Percentiles rank a stretch among this genome's conserved stretches.
These are phyloP conservation scores for Caloenas nicobarica DNA, from an alignment of 2,113 vertebrate species.

Conservation along the genomic window DNA sequence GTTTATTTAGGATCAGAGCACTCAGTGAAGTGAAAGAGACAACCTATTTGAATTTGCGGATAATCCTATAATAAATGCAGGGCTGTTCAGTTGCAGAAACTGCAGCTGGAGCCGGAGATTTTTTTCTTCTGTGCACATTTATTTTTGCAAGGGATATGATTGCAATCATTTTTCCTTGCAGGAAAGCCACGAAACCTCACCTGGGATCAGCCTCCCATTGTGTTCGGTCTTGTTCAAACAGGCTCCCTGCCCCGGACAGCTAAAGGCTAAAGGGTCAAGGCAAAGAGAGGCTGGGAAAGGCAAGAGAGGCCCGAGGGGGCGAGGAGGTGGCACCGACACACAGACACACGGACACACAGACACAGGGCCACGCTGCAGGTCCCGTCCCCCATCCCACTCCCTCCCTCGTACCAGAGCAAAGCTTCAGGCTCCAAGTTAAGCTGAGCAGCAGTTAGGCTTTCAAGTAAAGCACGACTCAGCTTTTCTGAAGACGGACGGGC, in stretches of 20 bases:
- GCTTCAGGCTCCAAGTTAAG: background rate
- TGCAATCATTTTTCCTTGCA: background rate
- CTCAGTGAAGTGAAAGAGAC: slow-evolving; percentile 37
- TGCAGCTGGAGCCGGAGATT: background rate
- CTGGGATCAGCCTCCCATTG: background rate
- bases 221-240: background rate
- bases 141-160: slow-evolving; percentile 25
- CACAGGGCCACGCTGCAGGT: background rate
- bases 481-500: background rate
- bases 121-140: background rate
- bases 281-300: slow-evolving; percentile 20
- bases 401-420: background rate
- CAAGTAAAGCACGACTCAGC: background rate
- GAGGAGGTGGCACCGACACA: background rate
- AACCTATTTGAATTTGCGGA: slow-evolving; percentile 7
- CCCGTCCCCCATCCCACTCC: background rate
- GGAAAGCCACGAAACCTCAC: slow-evolving; percentile 32
- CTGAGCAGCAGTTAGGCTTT: background rate
- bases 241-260: background rate
- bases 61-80: slow-evolving; percentile 7
- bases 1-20: slow-evolving; percentile 60
- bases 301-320: background rate
- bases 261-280: background rate
- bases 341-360: background rate
- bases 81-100: background rate